Percentiles rank a stretch among this genome's conserved stretches.
phyloP scores from a whole-genome alignment of 2,888 invertebrate species.

The Hypomecis atomaria region DNA sequence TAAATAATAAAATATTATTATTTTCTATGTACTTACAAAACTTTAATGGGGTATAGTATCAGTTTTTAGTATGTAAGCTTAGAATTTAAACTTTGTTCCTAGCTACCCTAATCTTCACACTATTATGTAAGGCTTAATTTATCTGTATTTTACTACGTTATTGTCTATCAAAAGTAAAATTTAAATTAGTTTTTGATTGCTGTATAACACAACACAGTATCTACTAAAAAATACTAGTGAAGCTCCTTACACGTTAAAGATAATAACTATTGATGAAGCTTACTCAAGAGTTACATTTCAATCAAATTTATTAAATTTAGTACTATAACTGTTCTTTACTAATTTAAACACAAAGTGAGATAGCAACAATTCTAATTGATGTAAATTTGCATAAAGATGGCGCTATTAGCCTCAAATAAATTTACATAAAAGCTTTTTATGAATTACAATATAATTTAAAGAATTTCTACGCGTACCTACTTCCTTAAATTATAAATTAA shows the following conservation, averaged over 20 bases:
- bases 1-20: conserved; percentile 8
- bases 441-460: too few relatives aligned
- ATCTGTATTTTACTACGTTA: conserved; percentile 8
- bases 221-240: background rate
- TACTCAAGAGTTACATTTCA: too few relatives aligned
- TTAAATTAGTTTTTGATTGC: background rate
- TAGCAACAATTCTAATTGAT: too few relatives aligned
- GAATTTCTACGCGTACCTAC: too few relatives aligned
- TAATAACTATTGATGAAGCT: too few relatives aligned
- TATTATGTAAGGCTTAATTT: conserved; percentile 14
- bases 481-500: too few relatives aligned
- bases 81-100: conserved; percentile 12
- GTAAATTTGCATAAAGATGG: too few relatives aligned
- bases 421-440: too few relatives aligned
- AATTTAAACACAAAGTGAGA: too few relatives aligned
- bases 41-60: conserved; percentile 19
- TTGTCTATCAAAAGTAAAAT: conserved; percentile 12
- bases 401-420: too few relatives aligned
- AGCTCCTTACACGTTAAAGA: background rate
- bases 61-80: background rate
- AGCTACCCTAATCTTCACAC: conserved; percentile 11
- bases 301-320: too few relatives aligned
- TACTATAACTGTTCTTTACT: too few relatives aligned
- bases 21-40: conserved; percentile 3
- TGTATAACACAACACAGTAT: background rate